These are phyloP conservation scores for Zele albiditarsus DNA, from an alignment of 2,888 invertebrate species.

Conservation along the genomic window DNA sequence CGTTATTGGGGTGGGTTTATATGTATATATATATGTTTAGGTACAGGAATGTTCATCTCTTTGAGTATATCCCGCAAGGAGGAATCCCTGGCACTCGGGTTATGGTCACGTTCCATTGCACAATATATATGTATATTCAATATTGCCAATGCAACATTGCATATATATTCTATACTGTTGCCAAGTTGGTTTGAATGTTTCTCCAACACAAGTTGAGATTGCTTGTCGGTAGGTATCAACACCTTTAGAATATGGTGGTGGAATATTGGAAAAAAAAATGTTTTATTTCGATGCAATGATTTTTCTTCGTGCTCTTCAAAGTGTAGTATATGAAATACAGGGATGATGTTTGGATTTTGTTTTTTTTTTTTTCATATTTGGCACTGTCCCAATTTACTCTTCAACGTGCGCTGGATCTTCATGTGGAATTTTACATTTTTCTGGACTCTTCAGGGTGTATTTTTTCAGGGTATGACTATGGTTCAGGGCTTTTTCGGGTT, in stretches of 20 bases:
- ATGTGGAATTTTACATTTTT: too few species aligned
- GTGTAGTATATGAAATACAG: too few species aligned
- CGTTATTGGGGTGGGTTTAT: slow-evolving; percentile 58
- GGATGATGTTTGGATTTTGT: too few species aligned
- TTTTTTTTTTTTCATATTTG: too few species aligned
- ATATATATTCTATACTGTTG: neutral
- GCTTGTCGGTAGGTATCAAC: neutral
- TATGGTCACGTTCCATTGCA: slow-evolving; percentile 60
- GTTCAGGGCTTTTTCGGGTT: too few species aligned
- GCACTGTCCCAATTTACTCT: too few species aligned
- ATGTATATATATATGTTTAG: slow-evolving; percentile 22
- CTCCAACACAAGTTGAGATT: neutral
- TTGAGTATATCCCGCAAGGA: slow-evolving; percentile 41
- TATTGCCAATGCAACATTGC: slow-evolving; percentile 11
- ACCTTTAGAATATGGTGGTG: neutral
- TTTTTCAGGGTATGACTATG: too few species aligned
- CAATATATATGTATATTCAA: neutral
- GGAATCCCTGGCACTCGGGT: slow-evolving; percentile 51
- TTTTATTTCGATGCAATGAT: too few species aligned
- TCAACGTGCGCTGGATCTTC: too few species aligned
- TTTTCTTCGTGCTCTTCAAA: too few species aligned
- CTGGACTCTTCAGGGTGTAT: too few species aligned
- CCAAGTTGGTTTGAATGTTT: neutral
- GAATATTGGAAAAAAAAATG: neutral
- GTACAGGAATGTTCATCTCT: slow-evolving; percentile 29